Evolutionary conservation across 2,113 vertebrate genomes (phyloP), one percentile per base, ranked within the genome.

Genomic region (Tylochromis polylepis): DNA sequence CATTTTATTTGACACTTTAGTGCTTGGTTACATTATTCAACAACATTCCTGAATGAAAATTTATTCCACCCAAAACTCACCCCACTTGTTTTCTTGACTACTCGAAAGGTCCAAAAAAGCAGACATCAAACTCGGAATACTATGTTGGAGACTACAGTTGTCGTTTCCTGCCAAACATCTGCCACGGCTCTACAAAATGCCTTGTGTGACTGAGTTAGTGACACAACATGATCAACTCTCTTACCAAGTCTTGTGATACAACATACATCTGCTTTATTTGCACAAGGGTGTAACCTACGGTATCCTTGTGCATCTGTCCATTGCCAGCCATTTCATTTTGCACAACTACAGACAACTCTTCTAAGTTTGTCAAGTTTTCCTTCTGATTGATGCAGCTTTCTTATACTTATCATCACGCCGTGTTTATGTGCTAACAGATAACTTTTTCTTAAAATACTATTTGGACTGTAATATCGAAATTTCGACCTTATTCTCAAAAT

Each of bases 361-460:
- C 36, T 9, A 38, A 38, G 36, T 3, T 10, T 38, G 31, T 34
- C 5, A 34, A 2, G 31, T 34, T 34, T 34, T 34, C 34, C 34
- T 36, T n/a, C 18, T 36, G 60, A 36, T 3, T n/a, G 31, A 6
- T 18, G 5, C 6, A 62, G 59, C 31, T 62, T 20, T 31, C 9
- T 34, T 62, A 11, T 11, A 34, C 29, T 34, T 34, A 60, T 60
- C 9, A 38, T 10, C 59, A 62, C 29, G 20, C 5, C 58, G 16
- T 20, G 3, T 10, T 20, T 34, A 62, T 62, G 9, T 20, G 59
- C 59, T 7, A 36, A 18, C n/a, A 36, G 18, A 18, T 36, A 29
- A 29, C 3, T 34, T 1, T 0, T 0, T 3, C 31, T 65, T 11
- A 62, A 36, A 36, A 62, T 62, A 62, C 31, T 62, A 62, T 62